phyloP scores from a whole-genome alignment of 2,113 vertebrate species.

The Rhabdornis inornatus region DNA sequence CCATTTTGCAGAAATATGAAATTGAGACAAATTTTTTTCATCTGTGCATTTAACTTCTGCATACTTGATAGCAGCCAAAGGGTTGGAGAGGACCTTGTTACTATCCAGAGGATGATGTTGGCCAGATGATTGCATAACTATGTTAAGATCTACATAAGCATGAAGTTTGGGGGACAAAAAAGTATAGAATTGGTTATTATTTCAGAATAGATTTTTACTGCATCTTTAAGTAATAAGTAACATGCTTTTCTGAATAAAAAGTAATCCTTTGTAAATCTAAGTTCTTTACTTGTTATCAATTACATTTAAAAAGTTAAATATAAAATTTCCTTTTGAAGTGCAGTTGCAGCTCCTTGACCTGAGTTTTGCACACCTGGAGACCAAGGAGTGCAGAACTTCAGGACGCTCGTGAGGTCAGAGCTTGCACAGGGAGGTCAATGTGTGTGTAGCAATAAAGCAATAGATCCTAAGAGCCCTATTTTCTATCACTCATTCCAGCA shows the following conservation, averaged over 20 bases:
- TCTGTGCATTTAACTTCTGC: slow-evolving; percentile 82
- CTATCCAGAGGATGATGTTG: slow-evolving; percentile 71
- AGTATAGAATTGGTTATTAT: slow-evolving; percentile 24
- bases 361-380: neutral
- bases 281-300: neutral
- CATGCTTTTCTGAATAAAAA: neutral
- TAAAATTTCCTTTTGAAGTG: neutral
- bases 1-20: slow-evolving; percentile 86
- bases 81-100: slow-evolving; percentile 77
- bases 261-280: neutral
- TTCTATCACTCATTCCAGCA: neutral
- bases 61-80: slow-evolving; percentile 82
- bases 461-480: neutral
- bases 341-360: neutral
- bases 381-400: neutral
- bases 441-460: neutral
- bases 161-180: slow-evolving; percentile 25
- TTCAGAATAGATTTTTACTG: slow-evolving; percentile 21
- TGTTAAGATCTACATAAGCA: slow-evolving; percentile 58
- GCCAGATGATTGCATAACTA: slow-evolving; percentile 60
- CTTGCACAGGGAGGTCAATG: neutral
- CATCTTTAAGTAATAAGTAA: neutral
- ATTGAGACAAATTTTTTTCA: slow-evolving; percentile 84
- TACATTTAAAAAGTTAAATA: neutral
- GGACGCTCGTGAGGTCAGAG: neutral